Percentiles rank a stretch among this genome's conserved stretches.
These are phyloP conservation scores for Scartelaos histophorus DNA, from an alignment of 2,113 vertebrate genomes.

Conservation along the genomic window DNA sequence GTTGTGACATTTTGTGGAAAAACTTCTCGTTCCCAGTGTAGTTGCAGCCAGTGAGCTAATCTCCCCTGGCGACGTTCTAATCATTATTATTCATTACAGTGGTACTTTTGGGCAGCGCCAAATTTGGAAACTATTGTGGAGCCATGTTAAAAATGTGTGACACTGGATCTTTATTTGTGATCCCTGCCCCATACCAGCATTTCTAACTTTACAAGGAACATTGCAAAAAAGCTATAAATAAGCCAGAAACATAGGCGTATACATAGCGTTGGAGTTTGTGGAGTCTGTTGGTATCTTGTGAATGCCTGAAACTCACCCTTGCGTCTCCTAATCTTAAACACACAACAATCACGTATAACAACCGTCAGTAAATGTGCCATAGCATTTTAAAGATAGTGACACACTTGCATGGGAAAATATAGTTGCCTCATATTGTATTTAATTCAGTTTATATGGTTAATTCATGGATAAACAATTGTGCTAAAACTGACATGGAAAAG, in stretches of 20 bases:
- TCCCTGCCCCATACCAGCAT: not conserved
- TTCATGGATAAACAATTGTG: not conserved
- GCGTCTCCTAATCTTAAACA: slow-evolving; percentile 36
- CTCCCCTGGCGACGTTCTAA: slow-evolving; percentile 6
- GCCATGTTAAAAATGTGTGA: slow-evolving; percentile 23
- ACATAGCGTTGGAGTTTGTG: slow-evolving; percentile 19
- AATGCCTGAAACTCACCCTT: slow-evolving; percentile 35
- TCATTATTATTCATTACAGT: not conserved
- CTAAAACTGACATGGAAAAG: not conserved
- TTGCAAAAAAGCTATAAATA: slow-evolving; percentile 55
- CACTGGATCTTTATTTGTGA: slow-evolving; percentile 38
- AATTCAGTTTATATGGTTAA: too few species aligned
- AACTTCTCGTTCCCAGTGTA: not conserved
- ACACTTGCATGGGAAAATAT: too few species aligned
- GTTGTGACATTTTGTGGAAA: not conserved
- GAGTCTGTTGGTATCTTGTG: slow-evolving; percentile 31
- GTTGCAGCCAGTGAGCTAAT: not conserved
- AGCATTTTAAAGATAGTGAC: not conserved
- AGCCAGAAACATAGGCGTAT: slow-evolving; percentile 9
- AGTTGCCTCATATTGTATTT: not conserved
- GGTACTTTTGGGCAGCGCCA: slow-evolving; percentile 6
- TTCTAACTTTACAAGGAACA: slow-evolving; percentile 11
- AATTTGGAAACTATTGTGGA: slow-evolving; percentile 31
- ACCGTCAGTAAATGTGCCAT: not conserved
- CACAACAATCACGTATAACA: not conserved